Evolutionary conservation across 2,888 invertebrate genomes (phyloP).

Genomic region (Herminia tarsipennalis): DNA sequence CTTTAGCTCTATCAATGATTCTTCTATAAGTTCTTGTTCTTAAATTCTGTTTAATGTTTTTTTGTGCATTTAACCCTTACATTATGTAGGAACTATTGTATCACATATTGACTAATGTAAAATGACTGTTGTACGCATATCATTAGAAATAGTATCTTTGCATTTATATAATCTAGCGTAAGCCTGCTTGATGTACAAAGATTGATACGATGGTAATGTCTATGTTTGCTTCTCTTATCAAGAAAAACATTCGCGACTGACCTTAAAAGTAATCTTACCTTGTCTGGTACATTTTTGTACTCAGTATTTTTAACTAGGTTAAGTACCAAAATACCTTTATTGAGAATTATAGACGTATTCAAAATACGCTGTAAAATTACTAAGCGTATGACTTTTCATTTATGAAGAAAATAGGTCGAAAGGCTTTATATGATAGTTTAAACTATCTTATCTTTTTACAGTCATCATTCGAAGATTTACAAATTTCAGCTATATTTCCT

Average conservation of each 20-base stretch:
- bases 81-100: neutral
- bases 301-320: conserved; percentile 37
- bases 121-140: neutral
- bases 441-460: too few relatives aligned
- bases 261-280: conserved; percentile 46
- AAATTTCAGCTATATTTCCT: too few relatives aligned
- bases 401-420: too few relatives aligned
- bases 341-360: conserved; percentile 22
- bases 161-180: conserved; percentile 1
- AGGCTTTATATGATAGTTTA: too few relatives aligned
- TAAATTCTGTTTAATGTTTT: neutral
- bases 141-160: neutral
- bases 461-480: too few relatives aligned
- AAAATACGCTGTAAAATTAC: conserved; percentile 8
- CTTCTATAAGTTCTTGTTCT: too few relatives aligned
- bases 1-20: too few relatives aligned
- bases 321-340: conserved; percentile 21
- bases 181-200: conserved; percentile 21
- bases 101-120: neutral
- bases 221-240: conserved; percentile 48
- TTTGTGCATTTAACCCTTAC: neutral
- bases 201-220: conserved; percentile 45
- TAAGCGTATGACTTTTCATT: neutral
- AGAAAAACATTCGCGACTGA: conserved; percentile 41
- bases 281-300: conserved; percentile 36